These are phyloP conservation scores for Drosophila tripunctata DNA, from an alignment of 2,888 invertebrate genomes.

Conservation along the genomic window DNA sequence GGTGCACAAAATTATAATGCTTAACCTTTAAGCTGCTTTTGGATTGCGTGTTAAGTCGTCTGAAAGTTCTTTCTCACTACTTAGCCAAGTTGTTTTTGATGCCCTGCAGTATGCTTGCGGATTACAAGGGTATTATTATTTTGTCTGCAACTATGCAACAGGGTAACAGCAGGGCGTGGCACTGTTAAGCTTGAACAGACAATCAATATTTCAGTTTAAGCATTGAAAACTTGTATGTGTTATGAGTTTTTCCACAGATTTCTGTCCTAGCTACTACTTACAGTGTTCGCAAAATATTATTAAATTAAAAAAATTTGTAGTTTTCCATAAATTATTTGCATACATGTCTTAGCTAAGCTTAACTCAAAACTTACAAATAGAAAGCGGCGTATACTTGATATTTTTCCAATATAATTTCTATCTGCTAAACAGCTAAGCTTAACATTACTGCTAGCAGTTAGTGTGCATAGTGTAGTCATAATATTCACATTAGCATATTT, in stretches of 20 bases:
- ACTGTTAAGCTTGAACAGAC: conserved; percentile 10
- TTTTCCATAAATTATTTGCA: too few relatives aligned
- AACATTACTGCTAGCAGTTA: not conserved
- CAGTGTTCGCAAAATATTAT: too few relatives aligned
- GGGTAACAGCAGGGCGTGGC: conserved; percentile 11
- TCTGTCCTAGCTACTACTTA: too few relatives aligned
- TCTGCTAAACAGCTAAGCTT: not conserved
- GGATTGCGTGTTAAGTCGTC: conserved; percentile 76
- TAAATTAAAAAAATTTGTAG: too few relatives aligned
- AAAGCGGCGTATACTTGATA: too few relatives aligned
- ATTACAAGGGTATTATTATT: conserved; percentile 61
- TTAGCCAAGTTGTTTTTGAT: conserved; percentile 58
- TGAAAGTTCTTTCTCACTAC: conserved; percentile 64
- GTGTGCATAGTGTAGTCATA: conserved; percentile 10
- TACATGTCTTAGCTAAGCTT: too few relatives aligned
- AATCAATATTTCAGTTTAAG: conserved; percentile 8
- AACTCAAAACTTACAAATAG: too few relatives aligned
- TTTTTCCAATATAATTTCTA: not conserved
- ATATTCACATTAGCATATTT: conserved; percentile 52
- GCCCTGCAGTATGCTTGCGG: conserved; percentile 43
- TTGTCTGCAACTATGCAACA: conserved; percentile 46
- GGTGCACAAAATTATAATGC: conserved; percentile 73
- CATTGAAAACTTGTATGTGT: too few relatives aligned
- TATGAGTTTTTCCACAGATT: too few relatives aligned
- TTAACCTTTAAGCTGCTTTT: conserved; percentile 74